A percentile compares a stretch with the other conserved stretches of the same genome.
phyloP scores from a whole-genome alignment of 30 jellyfish, hydroid and myxozoan genomes.

The Cassiopea xamachana region DNA sequence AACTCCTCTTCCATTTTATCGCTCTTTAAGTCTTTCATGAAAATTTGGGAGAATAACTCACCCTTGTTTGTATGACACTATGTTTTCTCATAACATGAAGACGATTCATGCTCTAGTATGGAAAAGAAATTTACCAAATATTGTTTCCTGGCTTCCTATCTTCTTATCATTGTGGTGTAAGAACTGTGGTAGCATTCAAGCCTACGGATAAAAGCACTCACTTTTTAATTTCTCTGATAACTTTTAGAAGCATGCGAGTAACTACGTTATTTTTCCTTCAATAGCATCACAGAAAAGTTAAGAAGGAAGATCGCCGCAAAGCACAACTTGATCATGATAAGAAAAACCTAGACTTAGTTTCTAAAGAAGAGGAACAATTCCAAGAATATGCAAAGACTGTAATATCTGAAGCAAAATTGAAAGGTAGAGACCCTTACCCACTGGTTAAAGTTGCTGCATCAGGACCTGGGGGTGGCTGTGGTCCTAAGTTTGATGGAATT shows the following conservation, averaged over 20 bases:
- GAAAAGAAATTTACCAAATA: no score
- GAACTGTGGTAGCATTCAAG: no score
- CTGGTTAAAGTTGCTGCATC: slow-evolving; percentile 88
- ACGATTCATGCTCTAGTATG: no score
- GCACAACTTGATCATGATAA: slow-evolving; percentile 78
- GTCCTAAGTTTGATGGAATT: slow-evolving; percentile 95
- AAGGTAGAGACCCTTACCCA: slow-evolving; percentile 84
- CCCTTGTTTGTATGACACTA: no score
- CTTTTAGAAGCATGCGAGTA: background rate
- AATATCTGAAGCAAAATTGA: slow-evolving; percentile 74
- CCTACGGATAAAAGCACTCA: no score
- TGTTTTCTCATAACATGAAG: no score
- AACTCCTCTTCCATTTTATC: no score
- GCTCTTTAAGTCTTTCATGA: no score
- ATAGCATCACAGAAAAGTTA: slow-evolving; percentile 56
- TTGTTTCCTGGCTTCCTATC: no score
- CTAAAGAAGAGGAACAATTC: slow-evolving; percentile 88
- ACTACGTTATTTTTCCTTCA: background rate
- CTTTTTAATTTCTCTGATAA: background rate
- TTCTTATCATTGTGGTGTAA: no score
- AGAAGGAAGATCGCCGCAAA: slow-evolving; percentile 33
- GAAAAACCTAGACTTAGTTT: slow-evolving; percentile 67
- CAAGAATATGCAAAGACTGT: slow-evolving; percentile 90
- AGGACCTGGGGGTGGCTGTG: slow-evolving; percentile 99
- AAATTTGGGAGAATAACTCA: no score